Conservation (phyloP, 2,888 invertebrate species). For the Heliconius sara region DNA sequence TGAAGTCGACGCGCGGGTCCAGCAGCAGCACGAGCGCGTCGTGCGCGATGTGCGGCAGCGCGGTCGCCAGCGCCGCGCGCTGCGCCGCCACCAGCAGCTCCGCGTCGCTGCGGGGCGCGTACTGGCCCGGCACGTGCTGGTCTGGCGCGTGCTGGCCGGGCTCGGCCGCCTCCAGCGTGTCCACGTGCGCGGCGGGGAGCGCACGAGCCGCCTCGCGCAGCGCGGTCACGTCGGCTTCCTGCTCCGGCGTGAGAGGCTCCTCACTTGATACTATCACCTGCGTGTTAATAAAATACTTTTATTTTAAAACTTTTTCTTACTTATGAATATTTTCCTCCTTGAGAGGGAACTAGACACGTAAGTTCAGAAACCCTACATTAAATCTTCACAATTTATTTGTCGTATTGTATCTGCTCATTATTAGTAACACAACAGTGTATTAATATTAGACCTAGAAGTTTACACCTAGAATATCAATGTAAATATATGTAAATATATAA, state of each 20-base stretch:
- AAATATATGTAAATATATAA: too few relatives aligned
- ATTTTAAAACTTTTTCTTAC: too few relatives aligned
- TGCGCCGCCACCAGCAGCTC: slow-evolving; percentile 89
- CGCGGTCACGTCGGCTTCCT: slow-evolving; percentile 39
- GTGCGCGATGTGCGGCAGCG: slow-evolving; percentile 87
- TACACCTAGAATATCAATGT: too few relatives aligned
- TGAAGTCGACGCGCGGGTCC: slow-evolving; percentile 87
- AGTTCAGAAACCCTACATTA: too few relatives aligned
- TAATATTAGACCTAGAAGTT: too few relatives aligned
- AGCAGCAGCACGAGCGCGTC: slow-evolving; percentile 89
- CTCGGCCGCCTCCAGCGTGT: background rate
- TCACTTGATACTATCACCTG: slow-evolving; percentile 44
- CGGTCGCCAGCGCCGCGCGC: slow-evolving; percentile 86
- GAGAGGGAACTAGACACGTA: too few relatives aligned
- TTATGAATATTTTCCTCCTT: too few relatives aligned
- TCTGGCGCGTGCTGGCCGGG: slow-evolving; percentile 42
- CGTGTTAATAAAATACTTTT: background rate
- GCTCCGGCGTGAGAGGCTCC: slow-evolving; percentile 35
- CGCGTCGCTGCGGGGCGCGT: slow-evolving; percentile 56
- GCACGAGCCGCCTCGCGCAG: slow-evolving; percentile 47
- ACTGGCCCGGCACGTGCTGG: slow-evolving; percentile 8
- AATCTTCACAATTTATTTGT: too few relatives aligned
- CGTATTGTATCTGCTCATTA: too few relatives aligned
- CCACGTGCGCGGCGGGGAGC: slow-evolving; percentile 41
- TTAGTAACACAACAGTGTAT: too few relatives aligned